Evolutionary conservation across 2,888 invertebrate species (phyloP).

Genomic region (Drosophila formosana): DNA sequence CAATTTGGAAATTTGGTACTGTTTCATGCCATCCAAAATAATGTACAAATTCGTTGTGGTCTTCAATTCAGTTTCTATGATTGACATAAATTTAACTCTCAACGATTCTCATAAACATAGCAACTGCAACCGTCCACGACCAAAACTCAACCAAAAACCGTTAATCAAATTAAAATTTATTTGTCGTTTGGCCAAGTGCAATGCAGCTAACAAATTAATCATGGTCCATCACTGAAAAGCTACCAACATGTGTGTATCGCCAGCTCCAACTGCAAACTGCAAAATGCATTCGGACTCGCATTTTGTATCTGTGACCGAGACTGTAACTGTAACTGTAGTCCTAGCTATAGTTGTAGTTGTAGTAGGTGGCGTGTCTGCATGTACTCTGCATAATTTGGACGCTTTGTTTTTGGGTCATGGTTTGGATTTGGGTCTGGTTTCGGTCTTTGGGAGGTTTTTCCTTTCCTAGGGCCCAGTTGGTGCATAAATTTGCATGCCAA

Average conservation of each 20-base stretch:
- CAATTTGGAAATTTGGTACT: too few species aligned
- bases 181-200: constrained; percentile 45
- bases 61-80: not conserved
- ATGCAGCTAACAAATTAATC: constrained; percentile 57
- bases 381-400: constrained; percentile 67
- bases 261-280: constrained; percentile 3
- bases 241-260: constrained; percentile 37
- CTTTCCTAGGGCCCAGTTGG: constrained; percentile 50
- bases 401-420: constrained; percentile 54
- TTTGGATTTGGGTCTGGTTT: constrained; percentile 28
- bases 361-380: constrained; percentile 31
- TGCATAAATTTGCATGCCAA: constrained; percentile 76
- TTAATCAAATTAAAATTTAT: constrained; percentile 77
- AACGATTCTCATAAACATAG: not conserved
- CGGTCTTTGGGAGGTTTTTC: constrained; percentile 45
- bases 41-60: too few species aligned
- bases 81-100: not conserved
- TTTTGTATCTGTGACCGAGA: not conserved
- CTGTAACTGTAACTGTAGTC: constrained; percentile 14
- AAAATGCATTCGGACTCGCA: not conserved
- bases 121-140: not conserved
- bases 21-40: too few species aligned
- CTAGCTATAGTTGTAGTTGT: constrained; percentile 11
- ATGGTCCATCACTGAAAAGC: constrained; percentile 25
- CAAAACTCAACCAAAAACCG: constrained; percentile 59